Conservation (phyloP, 2,113 vertebrate genomes). For the Bombycilla garrulus region DNA sequence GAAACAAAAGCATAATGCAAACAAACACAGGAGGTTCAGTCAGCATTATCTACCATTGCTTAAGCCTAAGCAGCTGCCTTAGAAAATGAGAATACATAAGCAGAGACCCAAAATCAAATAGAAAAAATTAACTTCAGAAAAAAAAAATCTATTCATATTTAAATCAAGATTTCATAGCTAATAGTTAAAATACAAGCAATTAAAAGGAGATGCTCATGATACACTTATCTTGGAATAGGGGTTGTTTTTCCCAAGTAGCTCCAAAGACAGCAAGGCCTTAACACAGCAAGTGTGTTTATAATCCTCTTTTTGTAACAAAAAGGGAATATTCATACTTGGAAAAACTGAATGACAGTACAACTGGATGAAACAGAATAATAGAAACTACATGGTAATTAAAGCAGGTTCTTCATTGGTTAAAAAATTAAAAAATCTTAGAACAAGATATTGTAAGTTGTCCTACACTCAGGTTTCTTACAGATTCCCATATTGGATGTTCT, state of each 20-base stretch:
- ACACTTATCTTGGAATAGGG: not conserved
- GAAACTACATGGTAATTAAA: not conserved
- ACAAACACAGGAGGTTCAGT: constrained; percentile 13
- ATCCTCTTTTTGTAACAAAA: not conserved
- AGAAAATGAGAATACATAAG: not conserved
- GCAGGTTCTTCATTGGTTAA: not conserved
- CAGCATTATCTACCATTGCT: constrained; percentile 15
- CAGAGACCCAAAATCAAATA: not conserved
- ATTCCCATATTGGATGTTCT: not conserved
- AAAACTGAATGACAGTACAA: not conserved
- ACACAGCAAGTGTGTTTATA: not conserved
- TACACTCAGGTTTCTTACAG: not conserved
- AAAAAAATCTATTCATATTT: not conserved
- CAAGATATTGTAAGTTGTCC: not conserved
- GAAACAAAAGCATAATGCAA: constrained; percentile 39
- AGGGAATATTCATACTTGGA: not conserved
- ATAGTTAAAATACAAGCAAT: not conserved
- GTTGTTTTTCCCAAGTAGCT: not conserved
- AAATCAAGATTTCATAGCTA: constrained; percentile 14
- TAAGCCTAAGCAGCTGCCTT: constrained; percentile 25
- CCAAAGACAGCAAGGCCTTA: not conserved
- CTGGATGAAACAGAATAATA: not conserved
- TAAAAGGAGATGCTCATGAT: not conserved
- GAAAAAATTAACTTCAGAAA: not conserved
- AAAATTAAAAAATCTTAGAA: not conserved